Percentiles rank a stretch among this genome's conserved stretches.
These are phyloP conservation scores for Ardeotis arabs DNA, from an alignment of 2,113 vertebrate genomes.

Conservation along the genomic window DNA sequence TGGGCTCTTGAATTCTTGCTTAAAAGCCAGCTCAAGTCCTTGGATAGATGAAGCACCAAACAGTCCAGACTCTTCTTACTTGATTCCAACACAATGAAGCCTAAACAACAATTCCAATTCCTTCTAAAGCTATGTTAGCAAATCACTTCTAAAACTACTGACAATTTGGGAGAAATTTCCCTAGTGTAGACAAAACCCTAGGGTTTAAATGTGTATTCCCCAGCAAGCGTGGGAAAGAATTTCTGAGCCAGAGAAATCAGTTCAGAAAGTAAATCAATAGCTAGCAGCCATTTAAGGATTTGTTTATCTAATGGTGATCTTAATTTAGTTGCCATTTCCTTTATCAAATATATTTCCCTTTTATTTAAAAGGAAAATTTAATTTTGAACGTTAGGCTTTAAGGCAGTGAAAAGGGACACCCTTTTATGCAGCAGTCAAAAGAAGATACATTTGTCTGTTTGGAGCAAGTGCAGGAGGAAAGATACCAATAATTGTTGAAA, in stretches of 20 bases:
- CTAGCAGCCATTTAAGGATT: neutral
- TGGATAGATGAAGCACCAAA: neutral
- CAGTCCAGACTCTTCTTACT: neutral
- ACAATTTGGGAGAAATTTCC: neutral
- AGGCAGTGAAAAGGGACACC: neutral
- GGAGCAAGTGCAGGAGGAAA: neutral
- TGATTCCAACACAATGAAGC: neutral
- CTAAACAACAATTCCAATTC: neutral
- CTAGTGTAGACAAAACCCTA: neutral
- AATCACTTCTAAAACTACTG: neutral
- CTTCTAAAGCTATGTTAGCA: neutral
- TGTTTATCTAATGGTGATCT: neutral
- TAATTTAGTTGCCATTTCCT: slow-evolving; percentile 26
- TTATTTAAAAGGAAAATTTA: slow-evolving; percentile 15
- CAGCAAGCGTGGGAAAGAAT: neutral
- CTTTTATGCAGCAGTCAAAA: neutral
- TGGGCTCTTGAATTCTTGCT: neutral
- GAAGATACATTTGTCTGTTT: neutral
- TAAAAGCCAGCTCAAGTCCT: neutral
- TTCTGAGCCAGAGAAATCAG: slow-evolving; percentile 16
- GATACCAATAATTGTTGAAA: slow-evolving; percentile 7
- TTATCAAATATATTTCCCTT: neutral
- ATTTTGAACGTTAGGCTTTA: neutral
- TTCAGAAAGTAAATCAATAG: slow-evolving; percentile 44
- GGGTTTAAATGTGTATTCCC: neutral